Evolutionary conservation across 2,888 invertebrate genomes (phyloP).

Genomic region (Pycnomerus fuliginosus): DNA sequence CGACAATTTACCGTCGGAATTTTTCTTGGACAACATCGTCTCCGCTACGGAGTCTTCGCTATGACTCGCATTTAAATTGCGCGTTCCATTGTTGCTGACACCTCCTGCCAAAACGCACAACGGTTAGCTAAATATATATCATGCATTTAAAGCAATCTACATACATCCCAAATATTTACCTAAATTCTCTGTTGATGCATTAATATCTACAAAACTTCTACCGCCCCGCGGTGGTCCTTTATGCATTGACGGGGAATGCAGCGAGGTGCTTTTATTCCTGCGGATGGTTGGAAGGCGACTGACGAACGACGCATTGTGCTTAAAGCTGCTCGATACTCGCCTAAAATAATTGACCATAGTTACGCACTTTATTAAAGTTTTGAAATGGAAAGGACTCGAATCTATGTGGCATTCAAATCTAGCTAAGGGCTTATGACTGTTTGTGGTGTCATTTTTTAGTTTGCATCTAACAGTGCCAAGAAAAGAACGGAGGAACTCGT

Average conservation of each 20-base stretch:
- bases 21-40: conserved; percentile 77
- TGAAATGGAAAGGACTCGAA: no score
- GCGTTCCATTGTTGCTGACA: conserved; percentile 54
- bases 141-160: conserved; percentile 1
- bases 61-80: conserved; percentile 69
- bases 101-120: conserved; percentile 22
- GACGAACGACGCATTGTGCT: conserved; percentile 92
- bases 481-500: no score
- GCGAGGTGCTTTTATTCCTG: conserved; percentile 75
- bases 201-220: conserved; percentile 68
- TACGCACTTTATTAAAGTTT: no score
- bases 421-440: no score
- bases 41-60: conserved; percentile 82
- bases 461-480: no score
- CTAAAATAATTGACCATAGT: no score
- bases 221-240: conserved; percentile 49
- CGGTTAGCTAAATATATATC: background rate
- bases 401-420: no score
- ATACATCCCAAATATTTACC: conserved; percentile 53
- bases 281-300: conserved; percentile 86
- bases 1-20: conserved; percentile 83
- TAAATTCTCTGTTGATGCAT: conserved; percentile 73
- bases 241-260: conserved; percentile 73
- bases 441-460: no score
- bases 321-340: conserved; percentile 80